Evolutionary conservation across 2,113 vertebrate species (phyloP), one percentile per base, ranked within the genome.

Genomic region (Apodemus sylvaticus): DNA sequence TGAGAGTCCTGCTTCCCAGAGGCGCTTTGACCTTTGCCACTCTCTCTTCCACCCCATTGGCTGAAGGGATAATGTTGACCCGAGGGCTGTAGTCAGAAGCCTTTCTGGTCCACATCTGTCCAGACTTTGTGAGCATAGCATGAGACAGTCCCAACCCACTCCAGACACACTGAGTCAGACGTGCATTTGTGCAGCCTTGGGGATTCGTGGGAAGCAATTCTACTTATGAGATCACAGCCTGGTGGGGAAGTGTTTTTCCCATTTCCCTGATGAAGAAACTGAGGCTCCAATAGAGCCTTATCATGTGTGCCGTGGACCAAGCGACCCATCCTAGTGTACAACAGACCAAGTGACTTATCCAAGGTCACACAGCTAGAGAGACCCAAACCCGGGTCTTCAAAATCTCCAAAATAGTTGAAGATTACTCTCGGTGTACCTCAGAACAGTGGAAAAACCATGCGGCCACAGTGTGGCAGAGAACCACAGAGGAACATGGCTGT

Each of bases 241-340:
- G 7, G 34, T 39, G 42, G 14, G 5, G 76, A 85, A n/a, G 24
- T 45, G 62, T 91, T 29, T 34, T 7, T 60, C 66, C 91, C 39
- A 51, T 76, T 94, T 90, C 39, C 86, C 89, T 88, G 87, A n/a
- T 29, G 68, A 94, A 14, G 64, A 94, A 86, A 87, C 42, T 34
- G 51, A 96, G 79, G 31, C 5, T 87, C 39, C 12, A 11, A 26
- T 13, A 71, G 62, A 13, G 17, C 48, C 31, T 90, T 86, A 48
- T 71, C 34, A 83, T 79, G 29, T 86, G 60, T 86, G 66, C 60
- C 48, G 53, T 31, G 3, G 5, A 77, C 45, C 60, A 55, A 39
- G 24, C 86, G 68, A 36, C 74, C 17, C 51, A 55, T 79, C 31
- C 77, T 55, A 79, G 34, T 20, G 36, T 20, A 20, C 6, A 7